Conservation (phyloP, 2,888 invertebrate genomes). For the Meliscaeva auricollis region DNA sequence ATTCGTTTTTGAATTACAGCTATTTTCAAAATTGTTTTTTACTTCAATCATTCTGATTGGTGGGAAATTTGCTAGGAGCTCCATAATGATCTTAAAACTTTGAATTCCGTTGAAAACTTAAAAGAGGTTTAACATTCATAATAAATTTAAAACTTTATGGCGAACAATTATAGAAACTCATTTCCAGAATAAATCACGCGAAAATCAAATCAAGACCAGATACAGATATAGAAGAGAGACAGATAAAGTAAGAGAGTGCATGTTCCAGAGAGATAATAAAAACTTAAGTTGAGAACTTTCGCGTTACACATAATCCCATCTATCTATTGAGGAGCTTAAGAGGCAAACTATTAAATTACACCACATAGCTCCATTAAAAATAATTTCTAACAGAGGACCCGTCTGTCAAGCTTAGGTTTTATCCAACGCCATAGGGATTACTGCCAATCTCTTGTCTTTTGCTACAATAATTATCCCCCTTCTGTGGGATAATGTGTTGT, state of each 20-base stretch:
- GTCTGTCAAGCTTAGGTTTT: constrained; percentile 74
- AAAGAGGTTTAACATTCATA: constrained; percentile 8
- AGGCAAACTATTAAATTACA: constrained; percentile 72
- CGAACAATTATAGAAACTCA: constrained; percentile 27
- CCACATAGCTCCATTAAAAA: constrained; percentile 77
- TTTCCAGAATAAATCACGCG: constrained; percentile 19
- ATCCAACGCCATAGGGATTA: constrained; percentile 71
- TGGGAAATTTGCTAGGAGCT: not conserved
- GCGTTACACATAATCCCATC: constrained; percentile 67
- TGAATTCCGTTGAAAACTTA: not conserved
- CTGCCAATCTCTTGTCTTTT: constrained; percentile 73
- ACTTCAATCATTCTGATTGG: too few relatives aligned
- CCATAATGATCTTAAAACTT: not conserved
- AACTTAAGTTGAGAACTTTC: constrained; percentile 47
- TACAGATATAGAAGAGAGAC: not conserved
- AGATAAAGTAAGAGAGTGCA: constrained; percentile 30
- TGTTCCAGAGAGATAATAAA: constrained; percentile 33
- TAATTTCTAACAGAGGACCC: constrained; percentile 76
- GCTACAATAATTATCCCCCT: constrained; percentile 72
- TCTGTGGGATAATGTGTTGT: constrained; percentile 71
- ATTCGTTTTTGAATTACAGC: too few relatives aligned
- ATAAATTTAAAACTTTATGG: constrained; percentile 39
- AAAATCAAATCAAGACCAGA: constrained; percentile 5
- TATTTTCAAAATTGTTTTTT: too few relatives aligned
- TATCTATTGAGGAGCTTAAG: constrained; percentile 65